Evolutionary conservation across 2,888 invertebrate species (phyloP), one percentile per base, ranked within the genome.

Genomic region (Vandiemenella viatica): DNA sequence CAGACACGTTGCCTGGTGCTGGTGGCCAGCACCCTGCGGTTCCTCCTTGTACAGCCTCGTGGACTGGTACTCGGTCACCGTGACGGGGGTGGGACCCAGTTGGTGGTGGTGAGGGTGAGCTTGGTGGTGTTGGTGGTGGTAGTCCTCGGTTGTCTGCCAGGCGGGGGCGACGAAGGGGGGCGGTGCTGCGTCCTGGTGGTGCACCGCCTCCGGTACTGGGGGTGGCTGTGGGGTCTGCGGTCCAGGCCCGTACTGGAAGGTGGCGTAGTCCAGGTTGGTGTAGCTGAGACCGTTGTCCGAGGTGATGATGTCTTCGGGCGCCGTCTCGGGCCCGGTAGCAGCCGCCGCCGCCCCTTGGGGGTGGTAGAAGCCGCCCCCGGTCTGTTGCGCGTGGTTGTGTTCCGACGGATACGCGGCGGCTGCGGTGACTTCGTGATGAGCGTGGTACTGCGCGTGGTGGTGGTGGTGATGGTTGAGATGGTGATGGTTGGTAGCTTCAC

Each of bases 251-350:
- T 42, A 42, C 42, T 18, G 18, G 6, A 16, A 16, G 19, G 68
- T 49, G 55, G 52, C 73, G 60, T 87, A 88, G 65, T 91, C 90
- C 58, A 91, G 68, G 64, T 90, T 90, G 1, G 90, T 90, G 65
- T 91, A 91, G 65, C 89, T 88, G 51, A 91, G 71, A 1, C 90
- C 90, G 38, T 87, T 81, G 61, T 87, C 87, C 1, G 86, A 83
- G 61, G 82, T 86, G 57, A 89, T 87, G 42, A 88, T 86, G 38
- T 42, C 42, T 18, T 42, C 42, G 13, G 42, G 18, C n/a, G n/a
- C n/a, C n/a, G n/a, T n/a, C 7, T 17, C 61, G 55, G 20, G 67
- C 63, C 19, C 37, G 37, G 37, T 20, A 37, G 37, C 21, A 17
- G 67, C 66, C 22, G 66, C 63, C 61, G 69, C 65, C 13, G 71